Evolutionary conservation across 2,888 invertebrate genomes (phyloP), one percentile per base, ranked within the genome.

Genomic region (Notodonta ziczac): DNA sequence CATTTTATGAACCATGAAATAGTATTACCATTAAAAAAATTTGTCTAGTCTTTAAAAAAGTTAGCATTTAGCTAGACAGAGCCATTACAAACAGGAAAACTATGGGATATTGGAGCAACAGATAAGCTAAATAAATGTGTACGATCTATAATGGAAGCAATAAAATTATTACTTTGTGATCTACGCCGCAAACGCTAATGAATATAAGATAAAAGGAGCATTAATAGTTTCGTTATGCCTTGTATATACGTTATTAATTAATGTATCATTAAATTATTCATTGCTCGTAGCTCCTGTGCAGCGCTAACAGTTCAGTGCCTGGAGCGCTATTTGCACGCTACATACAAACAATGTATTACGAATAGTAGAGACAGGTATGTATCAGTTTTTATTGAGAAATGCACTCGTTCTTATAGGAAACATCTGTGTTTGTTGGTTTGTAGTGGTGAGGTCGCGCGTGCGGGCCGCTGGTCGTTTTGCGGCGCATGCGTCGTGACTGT

Each of bases 401-500:
- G 67, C 70, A 70, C 54, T 69, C 46, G 54, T 59, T 72, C 63
- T 57, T 67, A 68, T 61, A 61, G 63, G 62, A 65, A 70, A 52
- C 59, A 66, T 74, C 69, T 60, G 53, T 62, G 57, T 61, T 60
- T 44, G 46, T 57, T 53, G 54, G 63, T 61, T 70, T 72, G 76
- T 75, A 72, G 62, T 71, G 72, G 66, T 46, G 81, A 78, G 90
- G 90, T 87, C 90, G 90, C 91, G 88, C 90, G 90, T 89, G 90
- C 88, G 89, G 82, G 79, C 83, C 80, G 77, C 73, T 81, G 85
- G 83, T 86, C 84, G 88, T 86, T 85, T 84, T 81, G 85, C 82
- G 73, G 75, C 80, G 88, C 87, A 84, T 88, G 89, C 91, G 91
- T 92, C 93, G 92, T 91, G 92, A 91, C 91, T 86, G 87, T 81